Conservation (phyloP, 92 coral and sea anemone genomes). For the Blastomussa wellsi region DNA sequence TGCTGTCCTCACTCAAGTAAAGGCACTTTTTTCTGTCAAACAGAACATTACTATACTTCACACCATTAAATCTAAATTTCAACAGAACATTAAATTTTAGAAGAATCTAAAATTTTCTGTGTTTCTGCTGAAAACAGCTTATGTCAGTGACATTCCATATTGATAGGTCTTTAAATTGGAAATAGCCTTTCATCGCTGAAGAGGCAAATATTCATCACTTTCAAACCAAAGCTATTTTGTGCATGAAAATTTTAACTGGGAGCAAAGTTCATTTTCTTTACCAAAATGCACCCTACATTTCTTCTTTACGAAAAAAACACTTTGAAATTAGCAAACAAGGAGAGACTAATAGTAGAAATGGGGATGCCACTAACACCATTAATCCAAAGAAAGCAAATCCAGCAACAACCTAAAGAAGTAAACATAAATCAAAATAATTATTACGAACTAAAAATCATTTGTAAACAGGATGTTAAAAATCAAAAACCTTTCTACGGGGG, state of each 20-base stretch:
- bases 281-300: background rate
- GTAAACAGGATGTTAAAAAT: background rate
- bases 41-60: background rate
- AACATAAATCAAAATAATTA: background rate
- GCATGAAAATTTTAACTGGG: background rate
- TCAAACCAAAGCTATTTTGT: background rate
- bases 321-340: conserved; percentile 81
- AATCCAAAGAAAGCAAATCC: conserved; percentile 89
- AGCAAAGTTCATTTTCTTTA: background rate
- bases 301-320: conserved; percentile 55
- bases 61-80: background rate
- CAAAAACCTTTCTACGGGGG: too few relatives aligned
- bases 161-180: background rate
- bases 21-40: background rate
- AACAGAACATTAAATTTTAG: background rate
- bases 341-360: conserved; percentile 77
- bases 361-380: conserved; percentile 85
- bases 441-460: background rate
- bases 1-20: background rate
- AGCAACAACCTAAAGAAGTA: conserved; percentile 77
- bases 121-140: background rate
- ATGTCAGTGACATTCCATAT: background rate
- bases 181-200: background rate
- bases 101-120: background rate
- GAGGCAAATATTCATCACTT: background rate